Evolutionary conservation across 2,113 vertebrate species (phyloP).

Genomic region (Crotalus viridis): DNA sequence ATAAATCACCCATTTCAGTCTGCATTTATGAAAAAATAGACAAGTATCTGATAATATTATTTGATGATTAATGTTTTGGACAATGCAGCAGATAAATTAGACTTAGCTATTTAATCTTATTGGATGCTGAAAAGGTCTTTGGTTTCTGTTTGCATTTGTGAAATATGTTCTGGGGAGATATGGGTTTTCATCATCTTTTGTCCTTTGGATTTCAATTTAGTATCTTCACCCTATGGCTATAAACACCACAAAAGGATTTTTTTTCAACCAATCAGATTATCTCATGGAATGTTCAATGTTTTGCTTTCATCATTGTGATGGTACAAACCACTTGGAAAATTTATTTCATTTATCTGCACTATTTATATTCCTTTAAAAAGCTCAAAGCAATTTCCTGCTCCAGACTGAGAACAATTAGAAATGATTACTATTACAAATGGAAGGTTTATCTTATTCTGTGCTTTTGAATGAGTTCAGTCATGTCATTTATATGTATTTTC

Average conservation of each 20-base stretch:
- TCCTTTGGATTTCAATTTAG: background rate
- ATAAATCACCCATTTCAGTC: background rate
- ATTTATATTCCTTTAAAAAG: background rate
- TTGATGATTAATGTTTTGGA: background rate
- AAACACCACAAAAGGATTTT: background rate
- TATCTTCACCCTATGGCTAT: background rate
- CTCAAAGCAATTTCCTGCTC: background rate
- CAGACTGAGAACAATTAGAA: background rate
- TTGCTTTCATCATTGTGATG: background rate
- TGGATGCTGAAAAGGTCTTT: background rate
- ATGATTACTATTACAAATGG: background rate
- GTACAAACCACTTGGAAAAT: background rate
- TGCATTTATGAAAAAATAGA: background rate
- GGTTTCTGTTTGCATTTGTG: background rate
- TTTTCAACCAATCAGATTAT: background rate
- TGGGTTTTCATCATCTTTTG: background rate
- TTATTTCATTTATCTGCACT: background rate
- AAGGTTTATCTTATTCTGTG: background rate
- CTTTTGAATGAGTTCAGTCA: background rate
- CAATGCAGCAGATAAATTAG: background rate
- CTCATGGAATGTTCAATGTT: background rate
- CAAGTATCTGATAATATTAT: background rate
- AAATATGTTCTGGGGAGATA: background rate
- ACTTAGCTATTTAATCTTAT: background rate
- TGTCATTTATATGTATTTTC: background rate